These are phyloP conservation scores for Chelonus formosanus DNA, from an alignment of 2,888 invertebrate species.

Conservation along the genomic window DNA sequence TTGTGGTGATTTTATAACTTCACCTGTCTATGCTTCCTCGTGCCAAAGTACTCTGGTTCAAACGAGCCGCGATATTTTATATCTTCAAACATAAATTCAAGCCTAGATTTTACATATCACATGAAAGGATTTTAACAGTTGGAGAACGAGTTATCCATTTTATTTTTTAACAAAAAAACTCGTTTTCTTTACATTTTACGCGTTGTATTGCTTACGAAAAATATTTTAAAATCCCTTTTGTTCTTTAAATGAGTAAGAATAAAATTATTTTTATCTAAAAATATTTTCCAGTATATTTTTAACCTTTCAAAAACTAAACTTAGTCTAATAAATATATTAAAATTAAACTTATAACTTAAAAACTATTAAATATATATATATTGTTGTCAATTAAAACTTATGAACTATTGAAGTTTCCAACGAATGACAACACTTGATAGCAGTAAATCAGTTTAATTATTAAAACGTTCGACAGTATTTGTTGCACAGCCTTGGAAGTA, in stretches of 20 bases:
- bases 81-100: conserved; percentile 52
- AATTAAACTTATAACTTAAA: too few species aligned
- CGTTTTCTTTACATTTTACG: conserved; percentile 38
- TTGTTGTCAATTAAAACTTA: too few species aligned
- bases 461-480: too few species aligned
- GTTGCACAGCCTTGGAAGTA: too few species aligned
- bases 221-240: conserved; percentile 15
- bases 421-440: too few species aligned
- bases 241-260: not conserved
- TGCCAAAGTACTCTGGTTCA: conserved; percentile 47
- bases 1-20: conserved; percentile 63
- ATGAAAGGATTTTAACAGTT: not conserved
- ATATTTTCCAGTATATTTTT: too few species aligned
- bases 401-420: too few species aligned
- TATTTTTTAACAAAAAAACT: conserved; percentile 37
- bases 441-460: too few species aligned
- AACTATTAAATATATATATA: too few species aligned
- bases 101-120: conserved; percentile 56
- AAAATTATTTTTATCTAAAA: not conserved
- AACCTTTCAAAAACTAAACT: too few species aligned
- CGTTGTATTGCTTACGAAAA: conserved; percentile 15
- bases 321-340: too few species aligned
- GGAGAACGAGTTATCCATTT: conserved; percentile 13
- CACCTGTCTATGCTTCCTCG: conserved; percentile 33
- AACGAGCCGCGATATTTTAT: conserved; percentile 59